Evolutionary conservation across 2,797 vertebrate species (phyloP).

Genomic region (Enteromius paludinosus): DNA sequence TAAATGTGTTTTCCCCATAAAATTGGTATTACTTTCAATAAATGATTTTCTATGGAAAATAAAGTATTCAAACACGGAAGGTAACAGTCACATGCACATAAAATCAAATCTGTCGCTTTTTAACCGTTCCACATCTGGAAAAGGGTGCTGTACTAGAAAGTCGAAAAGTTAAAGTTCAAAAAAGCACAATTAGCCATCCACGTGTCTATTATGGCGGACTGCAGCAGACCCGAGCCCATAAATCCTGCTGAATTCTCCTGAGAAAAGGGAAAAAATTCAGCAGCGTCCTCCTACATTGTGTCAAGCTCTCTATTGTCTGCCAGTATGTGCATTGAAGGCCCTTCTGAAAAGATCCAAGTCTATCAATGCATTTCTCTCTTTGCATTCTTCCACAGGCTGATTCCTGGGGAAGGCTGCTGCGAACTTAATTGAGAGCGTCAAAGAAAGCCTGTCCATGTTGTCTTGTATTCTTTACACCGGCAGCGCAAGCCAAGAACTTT

Average conservation of each 20-base stretch:
- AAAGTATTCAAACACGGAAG: too few species aligned
- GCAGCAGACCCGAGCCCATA: slow-evolving; percentile 21
- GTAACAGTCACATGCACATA: neutral
- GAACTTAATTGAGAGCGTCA: slow-evolving; percentile 46
- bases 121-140: neutral
- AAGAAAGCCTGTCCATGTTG: slow-evolving; percentile 34
- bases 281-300: slow-evolving; percentile 1
- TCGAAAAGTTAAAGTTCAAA: slow-evolving; percentile 13
- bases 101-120: neutral
- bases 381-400: slow-evolving; percentile 47
- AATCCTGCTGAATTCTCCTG: slow-evolving; percentile 6
- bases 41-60: neutral
- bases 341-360: slow-evolving; percentile 53
- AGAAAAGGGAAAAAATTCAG: slow-evolving; percentile 20
- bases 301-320: slow-evolving; percentile 33
- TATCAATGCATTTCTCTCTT: slow-evolving; percentile 42
- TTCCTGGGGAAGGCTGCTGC: slow-evolving; percentile 31
- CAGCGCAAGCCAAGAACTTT: slow-evolving; percentile 42
- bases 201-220: slow-evolving; percentile 21
- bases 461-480: neutral
- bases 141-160: neutral
- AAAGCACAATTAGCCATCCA: slow-evolving; percentile 31
- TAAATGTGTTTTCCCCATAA: neutral
- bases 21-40: neutral
- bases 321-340: slow-evolving; percentile 40